Base-by-base conservation (phyloP, 2,888 invertebrate genomes). In the Dasysyrphus tricinctus region DNA sequence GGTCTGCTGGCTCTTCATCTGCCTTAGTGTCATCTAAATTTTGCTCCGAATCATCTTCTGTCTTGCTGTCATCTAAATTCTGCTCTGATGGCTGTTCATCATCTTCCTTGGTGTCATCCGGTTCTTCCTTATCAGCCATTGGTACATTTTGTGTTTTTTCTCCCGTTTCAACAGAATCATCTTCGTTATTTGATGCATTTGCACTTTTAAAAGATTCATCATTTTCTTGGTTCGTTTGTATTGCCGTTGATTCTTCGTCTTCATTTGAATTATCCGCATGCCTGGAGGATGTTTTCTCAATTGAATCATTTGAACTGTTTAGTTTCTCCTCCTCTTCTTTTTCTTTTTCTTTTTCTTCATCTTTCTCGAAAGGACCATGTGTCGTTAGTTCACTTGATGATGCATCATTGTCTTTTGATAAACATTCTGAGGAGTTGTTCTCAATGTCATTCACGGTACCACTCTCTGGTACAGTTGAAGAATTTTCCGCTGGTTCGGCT, bases 391-490 rank as follows among this genome's bases (percentile, higher is more conserved):
- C 51, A 44, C 19, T 63, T 44, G 61, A 19, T 14, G 49, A 19
- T 14, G 49, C 37, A 16, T 74, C 63, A 12, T 51, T 11, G 5
- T 56, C 9, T 8, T 12, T 39, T 3, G 57, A n/a, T 37, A 57
- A 59, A 49, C 5, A 8, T 29, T 72, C 65, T 5, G 8, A 14
- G 12, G 42, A 72, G 9, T n/a, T 49, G 42, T 37, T 42, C 12
- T 12, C 34, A 14, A 37, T 19, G 16, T 59, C 63, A 32, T 59
- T 42, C 12, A 47, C 49, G 11, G n/a, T 69, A 39, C n/a, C 24
- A 39, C 9, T 54, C 24, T 69, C 54, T 39, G 69, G 39, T 39
- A 54, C n/a, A 7, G 69, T 24, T 69, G 51, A 54, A 54, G 54
- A 39, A 54, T 14, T 54, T n/a, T 42, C 47, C 24, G 56, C 44